Conservation (phyloP, 1,140 invertebrate species). For the Nasonia longicornis region DNA sequence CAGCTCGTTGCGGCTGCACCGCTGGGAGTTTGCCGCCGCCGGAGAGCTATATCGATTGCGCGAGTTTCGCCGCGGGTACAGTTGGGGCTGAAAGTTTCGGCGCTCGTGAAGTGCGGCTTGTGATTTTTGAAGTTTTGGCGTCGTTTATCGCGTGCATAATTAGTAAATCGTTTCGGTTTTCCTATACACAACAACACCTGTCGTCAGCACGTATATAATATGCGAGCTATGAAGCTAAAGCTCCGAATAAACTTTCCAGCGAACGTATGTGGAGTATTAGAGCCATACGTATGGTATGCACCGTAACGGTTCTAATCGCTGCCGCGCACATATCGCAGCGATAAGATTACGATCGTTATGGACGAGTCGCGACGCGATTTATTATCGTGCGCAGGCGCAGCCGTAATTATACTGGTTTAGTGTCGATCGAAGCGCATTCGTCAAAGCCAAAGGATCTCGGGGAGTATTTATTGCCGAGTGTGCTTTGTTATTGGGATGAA, state of each 20-base stretch:
- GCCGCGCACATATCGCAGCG: neutral
- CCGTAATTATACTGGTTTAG: neutral
- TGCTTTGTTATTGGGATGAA: too few species aligned
- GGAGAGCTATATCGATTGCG: neutral
- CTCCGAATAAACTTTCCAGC: too few species aligned
- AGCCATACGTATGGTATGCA: neutral
- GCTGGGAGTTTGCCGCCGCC: neutral
- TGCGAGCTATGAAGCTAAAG: too few species aligned
- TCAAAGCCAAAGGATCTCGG: neutral
- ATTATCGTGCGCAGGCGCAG: neutral
- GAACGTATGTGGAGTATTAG: neutral
- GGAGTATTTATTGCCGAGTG: too few species aligned
- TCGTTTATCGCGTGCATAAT: too few species aligned
- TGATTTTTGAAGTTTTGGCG: too few species aligned
- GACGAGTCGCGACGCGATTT: constrained; percentile 5
- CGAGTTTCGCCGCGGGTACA: neutral
- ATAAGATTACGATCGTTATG: constrained; percentile 8
- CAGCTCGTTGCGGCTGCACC: neutral
- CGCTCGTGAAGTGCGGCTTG: too few species aligned
- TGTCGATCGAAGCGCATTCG: neutral
- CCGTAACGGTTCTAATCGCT: neutral
- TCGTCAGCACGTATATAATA: too few species aligned
- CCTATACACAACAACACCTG: too few species aligned
- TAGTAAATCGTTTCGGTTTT: too few species aligned
- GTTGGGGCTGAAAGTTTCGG: too few species aligned